A percentile compares a stretch with the other conserved stretches of the same genome.
phyloP scores from a whole-genome alignment of 2,797 vertebrate genomes.

The Sibirionetta formosa region DNA sequence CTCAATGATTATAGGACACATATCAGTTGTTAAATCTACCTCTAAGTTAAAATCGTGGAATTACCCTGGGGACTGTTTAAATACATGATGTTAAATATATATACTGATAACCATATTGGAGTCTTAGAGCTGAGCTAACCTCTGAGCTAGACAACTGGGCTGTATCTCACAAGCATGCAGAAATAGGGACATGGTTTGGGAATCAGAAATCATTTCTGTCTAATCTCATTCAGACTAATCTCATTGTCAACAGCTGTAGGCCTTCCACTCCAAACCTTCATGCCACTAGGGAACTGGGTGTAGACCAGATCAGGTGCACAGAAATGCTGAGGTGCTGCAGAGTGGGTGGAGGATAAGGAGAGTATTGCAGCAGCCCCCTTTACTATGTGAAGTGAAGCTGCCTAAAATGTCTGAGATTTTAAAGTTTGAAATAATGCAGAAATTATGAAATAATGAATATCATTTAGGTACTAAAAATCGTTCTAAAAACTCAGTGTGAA shows the following conservation, averaged over 20 bases:
- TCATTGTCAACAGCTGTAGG: accelerated
- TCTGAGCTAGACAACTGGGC: not conserved
- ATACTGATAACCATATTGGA: not conserved
- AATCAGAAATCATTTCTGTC: not conserved
- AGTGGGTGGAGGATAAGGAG: not conserved
- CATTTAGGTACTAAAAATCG: not conserved
- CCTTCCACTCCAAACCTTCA: accelerated
- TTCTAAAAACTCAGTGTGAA: not conserved
- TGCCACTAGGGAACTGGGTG: not conserved
- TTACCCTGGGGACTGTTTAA: not conserved
- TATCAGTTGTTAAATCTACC: not conserved
- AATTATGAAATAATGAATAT: not conserved
- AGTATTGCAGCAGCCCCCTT: not conserved
- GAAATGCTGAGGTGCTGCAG: not conserved
- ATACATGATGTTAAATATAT: not conserved
- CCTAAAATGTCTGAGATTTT: not conserved
- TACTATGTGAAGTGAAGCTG: not conserved
- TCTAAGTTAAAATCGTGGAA: not conserved
- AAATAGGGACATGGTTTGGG: not conserved
- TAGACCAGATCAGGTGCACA: not conserved
- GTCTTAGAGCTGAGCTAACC: not conserved
- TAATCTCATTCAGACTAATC: not conserved
- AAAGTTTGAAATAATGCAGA: not conserved
- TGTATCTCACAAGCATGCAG: not conserved
- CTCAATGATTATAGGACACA: not conserved